Percentiles rank a stretch among this genome's conserved stretches.
These are phyloP conservation scores for Myiotriccus ornatus DNA, from an alignment of 2,797 vertebrate species.

Conservation along the genomic window DNA sequence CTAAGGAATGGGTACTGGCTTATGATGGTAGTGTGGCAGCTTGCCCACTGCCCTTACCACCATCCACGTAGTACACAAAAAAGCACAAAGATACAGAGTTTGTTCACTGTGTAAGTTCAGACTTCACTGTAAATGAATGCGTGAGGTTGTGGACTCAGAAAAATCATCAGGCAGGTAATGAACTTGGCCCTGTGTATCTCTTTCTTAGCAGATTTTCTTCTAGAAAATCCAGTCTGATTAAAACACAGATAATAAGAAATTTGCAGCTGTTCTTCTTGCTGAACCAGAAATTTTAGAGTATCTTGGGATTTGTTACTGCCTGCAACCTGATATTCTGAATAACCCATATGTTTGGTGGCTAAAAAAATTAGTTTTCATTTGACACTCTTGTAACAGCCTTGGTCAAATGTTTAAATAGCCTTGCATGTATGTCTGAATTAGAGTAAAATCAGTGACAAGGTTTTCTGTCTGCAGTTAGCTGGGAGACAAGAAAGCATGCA, in stretches of 20 bases:
- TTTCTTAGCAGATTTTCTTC: background rate
- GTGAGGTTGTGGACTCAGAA: background rate
- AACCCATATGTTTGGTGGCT: background rate
- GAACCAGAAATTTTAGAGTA: background rate
- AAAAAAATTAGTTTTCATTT: background rate
- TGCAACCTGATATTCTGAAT: background rate
- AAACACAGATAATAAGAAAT: background rate
- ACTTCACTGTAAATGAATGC: background rate
- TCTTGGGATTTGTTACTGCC: background rate
- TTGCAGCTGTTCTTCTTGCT: background rate
- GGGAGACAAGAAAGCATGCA: background rate
- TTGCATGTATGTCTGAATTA: background rate
- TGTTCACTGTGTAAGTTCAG: background rate
- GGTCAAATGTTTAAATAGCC: background rate
- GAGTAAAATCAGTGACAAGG: background rate
- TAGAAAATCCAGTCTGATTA: background rate
- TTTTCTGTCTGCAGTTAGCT: background rate
- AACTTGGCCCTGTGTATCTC: background rate
- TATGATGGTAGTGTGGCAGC: background rate
- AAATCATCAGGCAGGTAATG: background rate
- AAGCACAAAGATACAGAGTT: background rate
- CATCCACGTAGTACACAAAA: background rate
- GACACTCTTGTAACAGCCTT: background rate
- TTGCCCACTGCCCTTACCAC: background rate
- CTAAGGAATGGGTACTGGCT: background rate